Conservation (phyloP, 2,888 invertebrate species). For the Tuberolachnus salignus region DNA sequence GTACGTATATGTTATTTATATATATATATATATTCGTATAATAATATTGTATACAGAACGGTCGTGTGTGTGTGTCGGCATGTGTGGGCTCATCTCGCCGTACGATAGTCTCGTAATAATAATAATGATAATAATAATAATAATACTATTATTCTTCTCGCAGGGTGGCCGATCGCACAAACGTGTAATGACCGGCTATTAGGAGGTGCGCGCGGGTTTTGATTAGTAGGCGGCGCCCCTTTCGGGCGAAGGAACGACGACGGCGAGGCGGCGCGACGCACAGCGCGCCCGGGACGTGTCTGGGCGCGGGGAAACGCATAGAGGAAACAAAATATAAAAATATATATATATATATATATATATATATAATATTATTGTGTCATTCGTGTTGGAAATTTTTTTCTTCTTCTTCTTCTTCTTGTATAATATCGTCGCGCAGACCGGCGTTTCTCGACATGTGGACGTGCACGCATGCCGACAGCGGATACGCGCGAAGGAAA, state of each 20-base stretch:
- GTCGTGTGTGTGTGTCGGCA: slow-evolving; percentile 21
- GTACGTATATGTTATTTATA: too few relatives aligned
- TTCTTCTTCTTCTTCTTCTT: too few relatives aligned
- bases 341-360: too few relatives aligned
- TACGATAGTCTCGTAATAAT: not conserved
- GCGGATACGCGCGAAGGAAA: too few relatives aligned
- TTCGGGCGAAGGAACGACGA: slow-evolving; percentile 31
- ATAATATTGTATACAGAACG: not conserved
- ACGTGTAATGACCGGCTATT: slow-evolving; percentile 56
- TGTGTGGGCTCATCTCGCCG: slow-evolving; percentile 42
- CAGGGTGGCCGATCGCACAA: slow-evolving; percentile 52
- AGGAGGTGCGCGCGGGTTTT: slow-evolving; percentile 43
- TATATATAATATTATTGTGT: too few relatives aligned
- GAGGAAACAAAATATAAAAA: not conserved
- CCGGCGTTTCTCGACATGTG: not conserved
- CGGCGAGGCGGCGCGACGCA: not conserved
- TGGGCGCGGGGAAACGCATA: not conserved
- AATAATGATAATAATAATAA: not conserved
- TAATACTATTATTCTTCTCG: slow-evolving; percentile 27
- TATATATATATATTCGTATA: too few relatives aligned
- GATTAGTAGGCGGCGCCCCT: slow-evolving; percentile 55
- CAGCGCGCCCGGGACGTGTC: not conserved
- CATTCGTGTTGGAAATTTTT: slow-evolving; percentile 29
- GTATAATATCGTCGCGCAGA: too few relatives aligned
- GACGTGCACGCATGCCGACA: too few relatives aligned